Base-by-base conservation (phyloP, 2,888 invertebrate species). In the Nasonovia ribisnigri region DNA sequence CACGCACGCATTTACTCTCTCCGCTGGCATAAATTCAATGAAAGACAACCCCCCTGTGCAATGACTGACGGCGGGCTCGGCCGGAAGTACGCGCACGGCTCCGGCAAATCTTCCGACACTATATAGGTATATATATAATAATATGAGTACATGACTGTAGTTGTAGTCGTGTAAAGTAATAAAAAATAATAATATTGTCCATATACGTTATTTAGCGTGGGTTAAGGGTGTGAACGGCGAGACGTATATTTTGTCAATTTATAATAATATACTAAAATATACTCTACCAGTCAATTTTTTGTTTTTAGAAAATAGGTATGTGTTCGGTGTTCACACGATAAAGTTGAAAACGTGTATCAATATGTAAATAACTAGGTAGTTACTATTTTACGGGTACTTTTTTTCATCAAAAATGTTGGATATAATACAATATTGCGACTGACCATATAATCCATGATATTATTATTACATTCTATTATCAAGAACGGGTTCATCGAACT, bases 11-110 rank as follows among this genome's bases (percentile, higher is more conserved):
- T 3, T n/a, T 77, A 77, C 36, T 20, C 77, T 77, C 36, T 36
- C 16, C 20, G 20, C 36, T 77, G 77, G 77, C 20, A 91, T 84
- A 91, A 91, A 91, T 84, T 54, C 84, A 91, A 91, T 54, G 91
- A 84, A 84, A 90, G 77, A 90, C 90, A 77, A 84, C 84, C 54
- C 84, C 77, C 48, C 24, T 36, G 46, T n/a, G 86, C 77, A 46
- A 24, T 67, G 90, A 90, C 46, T 60, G 88, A 43, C 46, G 67
- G 36, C 46, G 67, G 36, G 90, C 20, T 84, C 54, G 84, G 43
- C 46, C 91, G 77, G 43, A 89, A 89, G 89, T n/a, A 13, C 16
- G n/a, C 29, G 6, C 29, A 13, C 84, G 8, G 54, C 46, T 5
- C 5, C 51, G 42, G 26, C 67, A 36, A 5, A 36, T 77, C 36